Evolutionary conservation across 2,888 invertebrate genomes (phyloP), one percentile per base, ranked within the genome.

Genomic region (Magallana nippona): DNA sequence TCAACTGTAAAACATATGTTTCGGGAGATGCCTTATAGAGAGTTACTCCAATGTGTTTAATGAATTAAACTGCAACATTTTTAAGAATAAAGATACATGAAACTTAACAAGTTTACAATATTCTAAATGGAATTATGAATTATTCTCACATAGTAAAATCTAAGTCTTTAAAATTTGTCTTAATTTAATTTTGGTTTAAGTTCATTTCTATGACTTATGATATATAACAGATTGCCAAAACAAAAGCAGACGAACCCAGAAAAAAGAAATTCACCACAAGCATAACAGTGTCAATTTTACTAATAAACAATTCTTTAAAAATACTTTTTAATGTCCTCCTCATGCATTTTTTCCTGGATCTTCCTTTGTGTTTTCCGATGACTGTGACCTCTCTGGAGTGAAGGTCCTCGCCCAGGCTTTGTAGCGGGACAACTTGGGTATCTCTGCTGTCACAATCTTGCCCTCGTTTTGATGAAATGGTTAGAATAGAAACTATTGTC

Each of bases 191-290:
- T 44, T 44, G 8, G 44, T 44, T 44, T 8, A 44, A 44, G 82
- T 71, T n/a, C n/a, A n/a, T n/a, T 71, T 71, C 71, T 32, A 71
- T 44, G 8, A 44, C 44, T 44, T 44, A 44, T 2, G 32, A 27
- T 71, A 71, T 22, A 17, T 71, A 71, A 27, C 71, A 71, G 32
- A 71, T 27, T 2, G 15, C 2, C 27, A 71, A 15, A 71, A 71
- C 27, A 27, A 27, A 71, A 5, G 27, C 32, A 71, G 71, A 71
- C 1, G 32, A 27, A 71, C 71, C 27, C 15, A 71, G 71, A 71
- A 71, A 22, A 22, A 71, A 27, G 15, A 71, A 71, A 71, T 19
- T 71, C 71, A 71, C 32, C 27, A 71, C 27, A 71, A 71, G 71
- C 71, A 71, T 71, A 2, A 71, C 32, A 32, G 71, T 27, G 71